A percentile compares a stretch with the other conserved stretches of the same genome.
These are phyloP conservation scores for Orbicella faveolata DNA, from an alignment of 64 coral and sea anemone genomes.

Conservation along the genomic window DNA sequence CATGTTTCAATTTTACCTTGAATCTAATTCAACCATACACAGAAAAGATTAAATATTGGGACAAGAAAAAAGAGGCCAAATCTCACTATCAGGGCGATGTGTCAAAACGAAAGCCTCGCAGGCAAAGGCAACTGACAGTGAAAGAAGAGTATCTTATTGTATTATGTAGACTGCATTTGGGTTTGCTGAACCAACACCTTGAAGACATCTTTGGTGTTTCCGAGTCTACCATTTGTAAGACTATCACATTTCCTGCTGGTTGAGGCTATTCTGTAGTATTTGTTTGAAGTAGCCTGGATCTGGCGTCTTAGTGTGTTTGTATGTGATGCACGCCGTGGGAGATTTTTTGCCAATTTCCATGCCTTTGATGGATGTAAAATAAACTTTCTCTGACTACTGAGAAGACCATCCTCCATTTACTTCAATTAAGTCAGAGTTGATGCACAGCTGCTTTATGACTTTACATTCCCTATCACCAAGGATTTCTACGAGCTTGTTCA, in stretches of 20 bases:
- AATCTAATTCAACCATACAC: slow-evolving; percentile 3
- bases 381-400: slow-evolving; percentile 11
- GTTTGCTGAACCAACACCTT: background rate
- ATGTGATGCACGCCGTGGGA: slow-evolving; percentile 27
- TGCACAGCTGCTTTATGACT: background rate
- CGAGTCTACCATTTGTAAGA: background rate
- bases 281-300: slow-evolving; percentile 49
- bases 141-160: slow-evolving; percentile 23
- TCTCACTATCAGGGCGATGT: background rate
- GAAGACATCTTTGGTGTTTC: slow-evolving; percentile 15
- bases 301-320: slow-evolving; percentile 20
- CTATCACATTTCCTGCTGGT: slow-evolving; percentile 1
- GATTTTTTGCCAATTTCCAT: slow-evolving; percentile 15
- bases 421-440: slow-evolving; percentile 9
- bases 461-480: slow-evolving; percentile 13
- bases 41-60: background rate
- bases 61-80: too few relatives aligned
- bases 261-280: slow-evolving; percentile 42
- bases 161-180: background rate
- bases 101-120: background rate
- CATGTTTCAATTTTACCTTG: slow-evolving; percentile 7
- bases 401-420: slow-evolving; percentile 28
- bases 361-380: background rate
- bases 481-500: background rate
- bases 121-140: background rate